Conservation (phyloP, 2,797 vertebrate genomes). For the Tolypeutes matacus region DNA sequence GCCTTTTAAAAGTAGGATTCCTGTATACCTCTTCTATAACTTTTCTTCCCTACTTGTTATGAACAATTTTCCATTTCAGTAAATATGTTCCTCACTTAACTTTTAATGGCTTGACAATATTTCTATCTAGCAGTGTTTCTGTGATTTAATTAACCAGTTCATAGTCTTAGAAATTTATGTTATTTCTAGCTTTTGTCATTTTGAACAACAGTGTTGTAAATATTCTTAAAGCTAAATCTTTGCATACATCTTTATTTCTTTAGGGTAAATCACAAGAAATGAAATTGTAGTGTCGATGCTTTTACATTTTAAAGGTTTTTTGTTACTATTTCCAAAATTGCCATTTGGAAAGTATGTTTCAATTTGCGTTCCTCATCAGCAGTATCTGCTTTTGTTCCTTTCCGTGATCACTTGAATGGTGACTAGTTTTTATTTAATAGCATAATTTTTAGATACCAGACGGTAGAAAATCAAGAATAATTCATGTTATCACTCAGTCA, state of each 20-base stretch:
- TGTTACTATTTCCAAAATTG: constrained; percentile 50
- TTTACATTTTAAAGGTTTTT: constrained; percentile 62
- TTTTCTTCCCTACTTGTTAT: constrained; percentile 6
- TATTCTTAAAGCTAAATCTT: constrained; percentile 51
- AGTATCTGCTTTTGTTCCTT: constrained; percentile 11
- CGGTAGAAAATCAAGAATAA: constrained; percentile 45
- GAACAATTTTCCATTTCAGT: constrained; percentile 40
- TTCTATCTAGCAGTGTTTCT: constrained; percentile 22
- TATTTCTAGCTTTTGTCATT: constrained; percentile 43
- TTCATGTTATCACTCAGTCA: neutral
- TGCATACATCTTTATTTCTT: constrained; percentile 16
- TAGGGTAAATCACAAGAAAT: constrained; percentile 19
- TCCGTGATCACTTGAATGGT: neutral
- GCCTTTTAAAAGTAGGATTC: constrained; percentile 7
- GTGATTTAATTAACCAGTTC: constrained; percentile 30
- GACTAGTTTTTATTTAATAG: constrained; percentile 54
- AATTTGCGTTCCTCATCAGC: neutral
- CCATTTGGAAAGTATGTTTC: constrained; percentile 41
- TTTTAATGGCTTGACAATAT: constrained; percentile 26
- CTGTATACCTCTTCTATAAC: neutral
- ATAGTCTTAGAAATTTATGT: constrained; percentile 28
- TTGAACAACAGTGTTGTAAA: constrained; percentile 16
- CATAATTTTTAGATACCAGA: constrained; percentile 11
- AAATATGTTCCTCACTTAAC: neutral
- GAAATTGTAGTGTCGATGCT: constrained; percentile 20